Evolutionary conservation across 2,888 invertebrate genomes (phyloP), one percentile per base, ranked within the genome.

Genomic region (Stenichneumon culpator): DNA sequence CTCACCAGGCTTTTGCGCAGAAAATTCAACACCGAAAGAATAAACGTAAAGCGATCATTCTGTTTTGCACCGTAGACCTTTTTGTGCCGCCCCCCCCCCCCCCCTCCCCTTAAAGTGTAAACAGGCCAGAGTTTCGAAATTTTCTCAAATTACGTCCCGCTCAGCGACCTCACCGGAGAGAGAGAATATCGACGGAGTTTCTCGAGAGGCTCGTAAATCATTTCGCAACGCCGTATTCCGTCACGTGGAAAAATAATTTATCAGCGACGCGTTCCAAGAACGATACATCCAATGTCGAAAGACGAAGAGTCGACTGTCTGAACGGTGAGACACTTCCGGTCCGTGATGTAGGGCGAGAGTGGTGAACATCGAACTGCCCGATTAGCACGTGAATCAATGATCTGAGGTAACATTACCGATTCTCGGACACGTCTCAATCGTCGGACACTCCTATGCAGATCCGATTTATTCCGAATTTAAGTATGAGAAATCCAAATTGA

Each of bases 121-220:
- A 82, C 67, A 60, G 65, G 67, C 28, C 25, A 36, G 22, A 25
- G 68, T 52, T 44, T 67, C 16, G 5, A n/a, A n/a, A 70, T 78
- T 60, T 77, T 73, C 44, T 52, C 73, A 22, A 78, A 72, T 32
- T 39, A 25, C 67, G 47, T 57, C 25, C 60, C 50, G 44, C 25
- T 16, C 74, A 25, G 60, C 67, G 47, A 67, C 68, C 52, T 39
- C 57, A 50, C 44, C 44, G 44, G 39, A 11, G 16, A 47, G 44
- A 36, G 68, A 65, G 74, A 65, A n/a, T 28, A 14, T 70, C 52
- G 39, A 50, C 44, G 44, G 22, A 32, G 28, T 32, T 14, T 22
- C 19, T 73, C 69, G 69, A n/a, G 25, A 28, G 16, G 9, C 19
- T 75, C 69, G 74, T 83, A 83, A 79, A 83, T 83, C 74, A 79